Evolutionary conservation across 1,140 invertebrate genomes (phyloP).

Genomic region (Brachionus koreanus): DNA sequence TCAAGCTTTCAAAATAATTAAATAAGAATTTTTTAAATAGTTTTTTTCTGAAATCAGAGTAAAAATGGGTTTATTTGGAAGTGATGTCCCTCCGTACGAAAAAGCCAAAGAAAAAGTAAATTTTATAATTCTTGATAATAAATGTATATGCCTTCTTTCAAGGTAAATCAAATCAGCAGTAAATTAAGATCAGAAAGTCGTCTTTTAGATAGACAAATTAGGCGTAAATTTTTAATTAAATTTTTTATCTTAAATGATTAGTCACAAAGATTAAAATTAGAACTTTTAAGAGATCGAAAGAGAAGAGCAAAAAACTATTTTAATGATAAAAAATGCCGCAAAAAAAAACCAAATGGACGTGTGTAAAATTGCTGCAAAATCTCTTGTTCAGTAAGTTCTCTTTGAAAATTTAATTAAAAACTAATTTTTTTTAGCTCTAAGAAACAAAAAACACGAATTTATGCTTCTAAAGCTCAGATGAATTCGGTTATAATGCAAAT

Average conservation of each 20-base stretch:
- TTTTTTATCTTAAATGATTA: background rate
- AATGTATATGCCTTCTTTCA: no score
- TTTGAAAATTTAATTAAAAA: background rate
- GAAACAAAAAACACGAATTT: slow-evolving; percentile 39
- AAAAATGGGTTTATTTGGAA: slow-evolving; percentile 39
- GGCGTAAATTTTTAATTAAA: background rate
- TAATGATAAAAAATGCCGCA: slow-evolving; percentile 36
- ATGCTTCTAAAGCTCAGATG: slow-evolving; percentile 44
- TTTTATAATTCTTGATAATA: no score
- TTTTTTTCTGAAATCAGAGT: background rate
- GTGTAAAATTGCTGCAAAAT: slow-evolving; percentile 44
- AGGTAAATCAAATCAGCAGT: slow-evolving; percentile 36
- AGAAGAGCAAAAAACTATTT: slow-evolving; percentile 41
- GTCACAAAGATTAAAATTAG: background rate
- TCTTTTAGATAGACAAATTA: slow-evolving; percentile 26
- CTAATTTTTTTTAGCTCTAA: slow-evolving; percentile 3
- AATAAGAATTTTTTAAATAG: background rate
- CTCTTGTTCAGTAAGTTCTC: slow-evolving; percentile 14
- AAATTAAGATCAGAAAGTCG: slow-evolving; percentile 30
- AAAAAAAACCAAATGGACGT: slow-evolving; percentile 41
- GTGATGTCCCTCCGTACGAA: slow-evolving; percentile 8
- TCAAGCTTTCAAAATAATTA: background rate
- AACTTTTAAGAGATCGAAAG: slow-evolving; percentile 13
- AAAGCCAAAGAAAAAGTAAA: slow-evolving; percentile 38
- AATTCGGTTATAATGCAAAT: slow-evolving; percentile 45